phyloP scores from a whole-genome alignment of 2,113 vertebrate species.

The Rutilus rutilus region DNA sequence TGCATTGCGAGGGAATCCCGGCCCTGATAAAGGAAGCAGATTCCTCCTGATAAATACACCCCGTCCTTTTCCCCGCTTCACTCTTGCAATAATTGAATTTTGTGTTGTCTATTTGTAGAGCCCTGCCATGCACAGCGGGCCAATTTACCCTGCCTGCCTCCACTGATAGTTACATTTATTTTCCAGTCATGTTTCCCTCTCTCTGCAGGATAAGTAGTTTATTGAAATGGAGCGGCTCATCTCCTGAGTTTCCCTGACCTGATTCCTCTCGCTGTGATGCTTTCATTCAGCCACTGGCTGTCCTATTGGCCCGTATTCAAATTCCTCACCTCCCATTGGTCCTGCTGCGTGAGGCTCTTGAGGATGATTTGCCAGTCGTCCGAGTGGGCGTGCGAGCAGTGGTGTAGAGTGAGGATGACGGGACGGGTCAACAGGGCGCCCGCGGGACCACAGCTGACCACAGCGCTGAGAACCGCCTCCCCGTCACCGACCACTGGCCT shows the following conservation, averaged over 20 bases:
- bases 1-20: constrained; percentile 19
- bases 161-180: constrained; percentile 41
- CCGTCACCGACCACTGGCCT: constrained; percentile 89
- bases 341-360: constrained; percentile 86
- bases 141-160: constrained; percentile 34
- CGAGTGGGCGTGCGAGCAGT: constrained; percentile 87
- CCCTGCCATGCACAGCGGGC: constrained; percentile 38
- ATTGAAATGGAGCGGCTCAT: constrained; percentile 39
- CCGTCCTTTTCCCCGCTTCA: neutral
- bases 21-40: constrained; percentile 6
- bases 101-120: constrained; percentile 45
- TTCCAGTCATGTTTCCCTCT: constrained; percentile 32
- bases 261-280: neutral
- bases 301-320: neutral
- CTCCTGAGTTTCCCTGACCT: constrained; percentile 35
- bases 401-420: constrained; percentile 91
- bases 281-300: neutral
- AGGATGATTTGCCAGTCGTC: constrained; percentile 97
- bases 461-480: constrained; percentile 90
- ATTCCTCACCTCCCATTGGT: constrained; percentile 91
- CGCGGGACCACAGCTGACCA: constrained; percentile 93
- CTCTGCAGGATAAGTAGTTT: constrained; percentile 30
- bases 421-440: constrained; percentile 91
- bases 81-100: constrained; percentile 31
- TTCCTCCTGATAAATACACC: constrained; percentile 16